Conservation (phyloP, 2,888 invertebrate species). For the Parasteatoda lunata region DNA sequence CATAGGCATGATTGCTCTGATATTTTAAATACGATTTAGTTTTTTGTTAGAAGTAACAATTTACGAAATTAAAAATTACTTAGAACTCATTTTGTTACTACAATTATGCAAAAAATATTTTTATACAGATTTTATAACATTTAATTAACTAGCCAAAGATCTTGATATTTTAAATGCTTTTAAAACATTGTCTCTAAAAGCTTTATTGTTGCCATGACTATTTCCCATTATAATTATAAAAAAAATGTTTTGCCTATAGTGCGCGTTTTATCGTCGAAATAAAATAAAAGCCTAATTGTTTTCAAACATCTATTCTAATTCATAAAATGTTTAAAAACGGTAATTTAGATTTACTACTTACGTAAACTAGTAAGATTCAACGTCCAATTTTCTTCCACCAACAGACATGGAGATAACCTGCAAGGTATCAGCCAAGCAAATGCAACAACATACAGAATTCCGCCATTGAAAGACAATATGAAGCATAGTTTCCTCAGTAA, state of each 20-base stretch:
- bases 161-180: background rate
- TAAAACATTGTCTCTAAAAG: background rate
- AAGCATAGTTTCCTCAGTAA: slow-evolving; percentile 38
- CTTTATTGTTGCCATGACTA: background rate
- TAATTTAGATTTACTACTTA: background rate
- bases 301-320: background rate
- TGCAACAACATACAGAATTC: slow-evolving; percentile 24
- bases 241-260: no score
- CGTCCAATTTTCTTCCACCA: slow-evolving; percentile 13
- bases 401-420: background rate
- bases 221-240: no score
- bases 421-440: slow-evolving; percentile 43
- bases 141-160: no score
- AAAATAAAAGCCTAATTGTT: background rate
- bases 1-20: no score
- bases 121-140: no score
- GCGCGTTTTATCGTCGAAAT: no score
- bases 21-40: no score
- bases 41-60: no score
- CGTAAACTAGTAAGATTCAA: slow-evolving; percentile 17
- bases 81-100: no score
- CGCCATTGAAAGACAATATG: slow-evolving; percentile 37
- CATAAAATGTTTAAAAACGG: background rate
- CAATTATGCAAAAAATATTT: no score
- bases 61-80: no score